Base-by-base conservation (phyloP, 2,888 invertebrate genomes). In the Trypoxylon attenuatum region DNA sequence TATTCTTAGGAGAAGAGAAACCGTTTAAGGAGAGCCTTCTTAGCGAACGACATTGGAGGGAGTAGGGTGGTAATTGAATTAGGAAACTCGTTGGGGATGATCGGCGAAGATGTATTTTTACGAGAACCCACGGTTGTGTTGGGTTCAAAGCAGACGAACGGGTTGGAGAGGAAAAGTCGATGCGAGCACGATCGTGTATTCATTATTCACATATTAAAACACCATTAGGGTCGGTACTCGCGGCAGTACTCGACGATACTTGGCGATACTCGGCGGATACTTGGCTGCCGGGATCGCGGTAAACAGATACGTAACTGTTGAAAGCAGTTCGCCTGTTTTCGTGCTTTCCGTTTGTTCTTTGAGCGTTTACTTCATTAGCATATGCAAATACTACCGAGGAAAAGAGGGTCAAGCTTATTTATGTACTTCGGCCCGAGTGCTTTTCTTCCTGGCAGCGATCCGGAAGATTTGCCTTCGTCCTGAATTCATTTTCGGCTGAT, bases 341-440 rank as follows among this genome's bases (percentile, higher is more conserved):
- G 19, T 51, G 46, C 29, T 47, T 56, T 56, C 50, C 33, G 23
- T 56, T 62, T 62, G 29, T 58, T 61, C 52, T 47, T 56, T 42
- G 41, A 50, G 41, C 57, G 54, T 4, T 59, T 22, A 19, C 47
- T 42, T 41, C 38, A 57, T 71, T 51, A 66, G 41, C 51, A 66
- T 61, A 46, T 53, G 52, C 56, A 63, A 66, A 55, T 67, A 63
- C 54, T 29, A n/a, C n/a, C n/a, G 50, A n/a, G 18, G 57, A 22
- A 38, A 51, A 62, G 55, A 47, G 53, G 56, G 39, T 67, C 51
- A 51, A 53, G 54, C 50, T 67, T 62, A 52, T 72, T 68, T 63
- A 60, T 55, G 55, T 51, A 63, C 52, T 59, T 55, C 58, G 53
- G 27, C 53, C 18, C 49, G 6, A 45, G 25, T 18, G 46, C 45